phyloP scores from a whole-genome alignment of 2,113 vertebrate genomes.

The Tenebrosternarchus preto region DNA sequence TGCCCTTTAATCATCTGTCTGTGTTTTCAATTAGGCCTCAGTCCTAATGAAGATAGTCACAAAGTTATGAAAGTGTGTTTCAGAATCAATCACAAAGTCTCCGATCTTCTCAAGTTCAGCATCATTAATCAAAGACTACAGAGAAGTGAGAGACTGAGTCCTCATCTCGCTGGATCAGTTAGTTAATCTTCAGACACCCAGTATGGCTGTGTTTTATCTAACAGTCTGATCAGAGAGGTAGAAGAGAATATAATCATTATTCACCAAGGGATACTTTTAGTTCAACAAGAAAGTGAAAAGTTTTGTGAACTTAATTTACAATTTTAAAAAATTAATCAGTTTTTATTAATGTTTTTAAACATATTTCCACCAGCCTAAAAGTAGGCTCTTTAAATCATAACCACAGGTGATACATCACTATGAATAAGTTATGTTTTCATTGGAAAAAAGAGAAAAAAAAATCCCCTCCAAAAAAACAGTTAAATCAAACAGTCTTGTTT shows the following conservation, averaged over 20 bases:
- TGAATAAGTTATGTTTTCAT: constrained; percentile 14
- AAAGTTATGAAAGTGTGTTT: constrained; percentile 17
- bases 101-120: constrained; percentile 32
- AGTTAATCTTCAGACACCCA: constrained; percentile 22
- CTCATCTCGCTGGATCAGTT: constrained; percentile 28
- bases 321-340: background rate
- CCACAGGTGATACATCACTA: background rate
- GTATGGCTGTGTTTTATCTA: constrained; percentile 20
- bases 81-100: constrained; percentile 30
- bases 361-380: background rate
- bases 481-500: background rate
- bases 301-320: background rate
- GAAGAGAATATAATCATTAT: constrained; percentile 3
- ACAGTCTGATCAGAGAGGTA: background rate
- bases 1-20: constrained; percentile 32
- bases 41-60: constrained; percentile 16
- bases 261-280: constrained; percentile 3
- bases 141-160: constrained; percentile 23
- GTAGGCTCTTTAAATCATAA: background rate
- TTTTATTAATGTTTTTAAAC: background rate
- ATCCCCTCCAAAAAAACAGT: background rate
- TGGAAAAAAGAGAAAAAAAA: background rate
- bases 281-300: constrained; percentile 11
- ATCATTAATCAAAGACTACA: constrained; percentile 28
- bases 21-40: constrained; percentile 31